phyloP scores from a whole-genome alignment of 2,797 vertebrate genomes.

The Coregonus suidteri region DNA sequence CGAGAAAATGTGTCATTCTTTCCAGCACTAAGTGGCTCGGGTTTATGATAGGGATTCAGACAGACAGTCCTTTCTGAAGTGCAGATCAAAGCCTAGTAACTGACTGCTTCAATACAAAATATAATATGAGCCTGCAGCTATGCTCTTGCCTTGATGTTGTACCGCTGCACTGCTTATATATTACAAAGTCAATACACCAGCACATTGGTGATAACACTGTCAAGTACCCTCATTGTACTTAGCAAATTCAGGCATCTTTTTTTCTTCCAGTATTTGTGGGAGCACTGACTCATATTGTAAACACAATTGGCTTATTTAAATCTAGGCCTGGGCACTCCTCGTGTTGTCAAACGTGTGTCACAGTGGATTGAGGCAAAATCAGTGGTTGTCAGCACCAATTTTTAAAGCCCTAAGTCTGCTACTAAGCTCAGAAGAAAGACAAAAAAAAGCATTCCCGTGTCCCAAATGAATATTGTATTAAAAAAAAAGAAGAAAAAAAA shows the following conservation, averaged over 20 bases:
- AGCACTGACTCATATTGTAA: slow-evolving; percentile 73
- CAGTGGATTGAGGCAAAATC: slow-evolving; percentile 69
- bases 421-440: slow-evolving; percentile 52
- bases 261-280: slow-evolving; percentile 63
- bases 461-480: slow-evolving; percentile 23
- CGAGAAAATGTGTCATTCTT: slow-evolving; percentile 73
- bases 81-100: slow-evolving; percentile 79
- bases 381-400: slow-evolving; percentile 61
- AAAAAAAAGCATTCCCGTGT: slow-evolving; percentile 53
- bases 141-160: slow-evolving; percentile 76
- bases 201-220: slow-evolving; percentile 72
- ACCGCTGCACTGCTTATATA: slow-evolving; percentile 42
- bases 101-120: slow-evolving; percentile 75
- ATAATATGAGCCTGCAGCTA: slow-evolving; percentile 78
- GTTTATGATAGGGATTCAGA: slow-evolving; percentile 77
- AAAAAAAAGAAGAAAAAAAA: no score
- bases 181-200: slow-evolving; percentile 75
- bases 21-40: slow-evolving; percentile 63
- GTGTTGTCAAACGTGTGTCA: slow-evolving; percentile 65
- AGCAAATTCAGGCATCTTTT: slow-evolving; percentile 58
- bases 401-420: slow-evolving; percentile 34
- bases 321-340: slow-evolving; percentile 61
- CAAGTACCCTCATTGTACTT: slow-evolving; percentile 73
- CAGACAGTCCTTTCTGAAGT: slow-evolving; percentile 79
- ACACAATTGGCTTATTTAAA: slow-evolving; percentile 81